Evolutionary conservation across 2,888 invertebrate genomes (phyloP), one percentile per base, ranked within the genome.

Genomic region (Agrilus biguttatus): DNA sequence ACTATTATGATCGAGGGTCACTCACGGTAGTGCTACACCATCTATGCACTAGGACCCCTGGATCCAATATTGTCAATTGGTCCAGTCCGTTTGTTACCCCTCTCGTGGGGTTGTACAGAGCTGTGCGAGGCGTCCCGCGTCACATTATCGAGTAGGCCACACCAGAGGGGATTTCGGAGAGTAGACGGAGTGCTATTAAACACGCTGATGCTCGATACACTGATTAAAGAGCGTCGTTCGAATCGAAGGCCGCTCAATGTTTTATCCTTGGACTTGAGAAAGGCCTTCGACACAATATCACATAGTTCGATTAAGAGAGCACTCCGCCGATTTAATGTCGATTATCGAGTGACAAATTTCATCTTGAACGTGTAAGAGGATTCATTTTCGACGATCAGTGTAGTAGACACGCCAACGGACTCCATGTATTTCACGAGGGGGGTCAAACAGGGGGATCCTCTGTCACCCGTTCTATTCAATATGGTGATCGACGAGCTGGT

Each of bases 211-310:
- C 43, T 62, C 8, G 48, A 60, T 49, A 43, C 51, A 47, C 48
- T 56, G 50, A 46, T 59, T 48, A 1, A 49, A 42, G 33, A 56
- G 6, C 50, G 62, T 13, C 45, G 57, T 37, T 38, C 43, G n/a
- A 49, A 1, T 36, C 44, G 40, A n/a, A 55, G 52, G 13, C 50
- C 59, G 13, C 53, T 59, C 19, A 62, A 62, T 40, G 41, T 65
- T 4, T 59, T 56, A 1, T 56, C 61, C 19, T 51, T 67, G 2
- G 66, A 67, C 47, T 56, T 66, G n/a, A 51, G 61, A 8, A 67
- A 65, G 50, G 67, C 65, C 2, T 67, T 63, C 47, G 66, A 67
- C 46, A 57, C 51, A 0, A 47, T 53, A 1, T 47, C 49, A 1
- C 52, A 52, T 32, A 3, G 43, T 4, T 44, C 51, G 7, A 47